Conservation (phyloP, 2,797 vertebrate species). For the Sebastiscus albofasciatus region DNA sequence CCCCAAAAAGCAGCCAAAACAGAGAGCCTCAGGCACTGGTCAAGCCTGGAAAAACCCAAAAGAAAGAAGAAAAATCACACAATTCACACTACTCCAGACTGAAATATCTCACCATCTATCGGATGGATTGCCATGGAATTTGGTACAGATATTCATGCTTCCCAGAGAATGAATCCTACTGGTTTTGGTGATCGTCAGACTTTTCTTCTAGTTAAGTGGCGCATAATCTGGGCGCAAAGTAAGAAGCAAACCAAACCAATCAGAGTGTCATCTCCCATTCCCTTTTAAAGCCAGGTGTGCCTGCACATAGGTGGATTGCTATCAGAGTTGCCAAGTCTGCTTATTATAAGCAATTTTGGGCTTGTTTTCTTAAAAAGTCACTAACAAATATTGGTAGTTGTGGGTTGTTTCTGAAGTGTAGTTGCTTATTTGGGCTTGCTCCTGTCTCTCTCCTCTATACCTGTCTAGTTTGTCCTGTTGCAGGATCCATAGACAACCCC, state of each 20-base stretch:
- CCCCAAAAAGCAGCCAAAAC: neutral
- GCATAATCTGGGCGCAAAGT: neutral
- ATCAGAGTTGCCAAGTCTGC: too few relatives aligned
- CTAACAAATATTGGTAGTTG: too few relatives aligned
- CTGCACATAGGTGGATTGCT: too few relatives aligned
- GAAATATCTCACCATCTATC: neutral
- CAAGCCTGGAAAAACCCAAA: neutral
- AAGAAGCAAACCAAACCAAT: neutral
- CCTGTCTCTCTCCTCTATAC: neutral
- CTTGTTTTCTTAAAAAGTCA: too few relatives aligned
- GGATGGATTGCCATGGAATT: neutral
- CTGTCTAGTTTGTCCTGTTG: neutral
- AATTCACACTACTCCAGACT: neutral
- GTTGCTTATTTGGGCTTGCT: neutral
- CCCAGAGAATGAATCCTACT: neutral
- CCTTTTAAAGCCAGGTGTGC: too few relatives aligned
- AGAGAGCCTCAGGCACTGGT: neutral
- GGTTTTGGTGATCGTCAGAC: neutral
- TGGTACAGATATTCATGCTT: neutral
- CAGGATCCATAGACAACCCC: neutral
- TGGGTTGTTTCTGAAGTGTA: neutral
- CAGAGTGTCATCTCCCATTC: neutral
- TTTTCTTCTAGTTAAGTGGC: neutral
- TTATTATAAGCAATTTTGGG: too few relatives aligned
- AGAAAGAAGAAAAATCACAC: neutral